A percentile compares a stretch with the other conserved stretches of the same genome.
These are phyloP conservation scores for Capricornis sumatraensis DNA, from an alignment of 2,113 vertebrate species.

Conservation along the genomic window DNA sequence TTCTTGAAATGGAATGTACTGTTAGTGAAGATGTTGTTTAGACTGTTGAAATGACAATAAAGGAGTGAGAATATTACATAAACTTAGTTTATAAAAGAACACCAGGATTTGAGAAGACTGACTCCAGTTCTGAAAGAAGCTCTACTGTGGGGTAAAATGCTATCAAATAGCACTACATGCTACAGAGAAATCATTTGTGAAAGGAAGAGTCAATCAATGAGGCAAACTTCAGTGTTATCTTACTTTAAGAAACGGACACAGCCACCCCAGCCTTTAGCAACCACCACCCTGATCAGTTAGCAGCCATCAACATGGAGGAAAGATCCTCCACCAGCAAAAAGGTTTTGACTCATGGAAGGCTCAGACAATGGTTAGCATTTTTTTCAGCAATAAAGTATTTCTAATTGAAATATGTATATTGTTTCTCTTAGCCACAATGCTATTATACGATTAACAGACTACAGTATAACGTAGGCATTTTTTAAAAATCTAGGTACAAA, in stretches of 20 bases:
- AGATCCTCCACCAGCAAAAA: background rate
- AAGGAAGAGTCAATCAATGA: background rate
- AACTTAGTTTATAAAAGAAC: background rate
- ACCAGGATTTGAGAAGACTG: background rate
- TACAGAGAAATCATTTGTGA: background rate
- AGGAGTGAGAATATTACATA: background rate
- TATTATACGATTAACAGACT: background rate
- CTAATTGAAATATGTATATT: background rate
- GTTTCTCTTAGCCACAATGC: background rate
- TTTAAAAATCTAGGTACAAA: conserved; percentile 34
- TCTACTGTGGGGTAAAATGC: background rate
- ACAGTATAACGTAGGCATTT: background rate
- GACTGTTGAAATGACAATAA: background rate
- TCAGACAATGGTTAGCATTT: background rate
- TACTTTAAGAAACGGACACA: background rate
- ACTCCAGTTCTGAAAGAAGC: background rate
- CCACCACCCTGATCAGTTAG: background rate
- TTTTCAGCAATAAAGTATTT: background rate
- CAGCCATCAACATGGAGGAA: background rate
- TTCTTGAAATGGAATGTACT: background rate
- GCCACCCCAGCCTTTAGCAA: background rate
- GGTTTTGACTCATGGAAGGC: background rate
- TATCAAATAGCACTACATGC: background rate
- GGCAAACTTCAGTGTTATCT: background rate
- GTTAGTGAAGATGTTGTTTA: background rate